These are phyloP conservation scores for Notospermus geniculatus DNA, from an alignment of 1,140 invertebrate genomes.

Conservation along the genomic window DNA sequence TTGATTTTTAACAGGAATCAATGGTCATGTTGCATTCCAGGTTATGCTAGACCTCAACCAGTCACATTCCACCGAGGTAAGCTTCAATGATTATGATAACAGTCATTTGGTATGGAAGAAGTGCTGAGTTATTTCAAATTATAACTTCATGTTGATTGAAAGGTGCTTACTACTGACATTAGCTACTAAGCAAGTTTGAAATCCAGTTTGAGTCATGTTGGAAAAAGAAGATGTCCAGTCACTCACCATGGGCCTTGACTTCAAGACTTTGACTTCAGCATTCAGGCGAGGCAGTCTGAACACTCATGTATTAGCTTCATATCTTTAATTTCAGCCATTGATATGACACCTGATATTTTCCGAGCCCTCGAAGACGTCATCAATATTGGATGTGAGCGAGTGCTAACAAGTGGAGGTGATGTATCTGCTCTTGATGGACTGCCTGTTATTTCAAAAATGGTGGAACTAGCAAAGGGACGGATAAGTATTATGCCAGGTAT, in stretches of 20 bases:
- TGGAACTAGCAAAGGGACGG: constrained; percentile 52
- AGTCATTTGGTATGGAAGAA: too few species aligned
- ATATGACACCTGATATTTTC: constrained; percentile 65
- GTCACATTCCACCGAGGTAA: constrained; percentile 53
- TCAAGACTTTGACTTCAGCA: not conserved
- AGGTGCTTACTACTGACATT: too few species aligned
- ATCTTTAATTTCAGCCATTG: constrained; percentile 69
- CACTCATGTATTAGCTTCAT: not conserved
- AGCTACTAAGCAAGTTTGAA: too few species aligned
- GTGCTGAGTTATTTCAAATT: too few species aligned
- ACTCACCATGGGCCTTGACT: not conserved
- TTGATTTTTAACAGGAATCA: not conserved
- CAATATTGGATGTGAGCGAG: constrained; percentile 71
- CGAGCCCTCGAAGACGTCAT: constrained; percentile 68
- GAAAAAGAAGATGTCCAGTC: not conserved
- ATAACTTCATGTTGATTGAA: too few species aligned
- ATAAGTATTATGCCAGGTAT: constrained; percentile 43
- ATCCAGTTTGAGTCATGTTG: not conserved
- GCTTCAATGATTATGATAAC: too few species aligned
- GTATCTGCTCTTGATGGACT: constrained; percentile 67
- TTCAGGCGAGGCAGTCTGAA: too few species aligned
- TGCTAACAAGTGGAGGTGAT: constrained; percentile 76
- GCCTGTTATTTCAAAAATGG: constrained; percentile 66
- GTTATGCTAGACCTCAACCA: constrained; percentile 64
- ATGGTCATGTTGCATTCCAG: constrained; percentile 27